Conservation (phyloP, 2,797 vertebrate species). For the Macrochelys suwanniensis region DNA sequence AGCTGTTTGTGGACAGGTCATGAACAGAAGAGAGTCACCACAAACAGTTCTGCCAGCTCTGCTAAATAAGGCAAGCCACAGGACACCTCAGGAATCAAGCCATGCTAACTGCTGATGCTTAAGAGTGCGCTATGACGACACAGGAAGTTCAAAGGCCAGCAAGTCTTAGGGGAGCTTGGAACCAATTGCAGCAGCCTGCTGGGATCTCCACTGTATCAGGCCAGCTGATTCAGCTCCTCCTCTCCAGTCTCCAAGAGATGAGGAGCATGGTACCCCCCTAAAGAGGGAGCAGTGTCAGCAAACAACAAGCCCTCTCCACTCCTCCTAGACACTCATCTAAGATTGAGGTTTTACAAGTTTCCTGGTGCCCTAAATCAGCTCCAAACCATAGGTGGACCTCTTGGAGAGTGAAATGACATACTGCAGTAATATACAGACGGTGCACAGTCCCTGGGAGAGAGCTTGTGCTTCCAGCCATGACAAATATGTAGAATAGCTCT, state of each 20-base stretch:
- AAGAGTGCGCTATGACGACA: neutral
- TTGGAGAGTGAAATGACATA: neutral
- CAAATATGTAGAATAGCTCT: neutral
- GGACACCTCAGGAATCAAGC: constrained; percentile 13
- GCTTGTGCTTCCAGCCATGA: neutral
- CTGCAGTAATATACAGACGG: neutral
- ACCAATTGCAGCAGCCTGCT: neutral
- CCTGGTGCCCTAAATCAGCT: neutral
- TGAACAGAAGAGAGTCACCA: neutral
- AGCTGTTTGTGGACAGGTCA: constrained; percentile 45
- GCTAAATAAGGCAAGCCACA: constrained; percentile 1
- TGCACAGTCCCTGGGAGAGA: neutral
- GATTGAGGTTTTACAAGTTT: neutral
- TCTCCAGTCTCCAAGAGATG: neutral
- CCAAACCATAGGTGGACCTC: neutral
- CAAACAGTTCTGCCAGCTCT: neutral
- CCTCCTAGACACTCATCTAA: neutral
- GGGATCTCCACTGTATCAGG: neutral
- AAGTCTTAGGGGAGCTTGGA: neutral
- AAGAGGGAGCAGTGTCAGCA: neutral
- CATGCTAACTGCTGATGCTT: neutral
- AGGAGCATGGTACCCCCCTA: neutral
- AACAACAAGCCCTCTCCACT: neutral
- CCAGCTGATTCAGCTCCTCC: neutral
- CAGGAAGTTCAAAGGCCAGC: neutral